phyloP scores from a whole-genome alignment of 2,113 vertebrate genomes.

The Motacilla alba region DNA sequence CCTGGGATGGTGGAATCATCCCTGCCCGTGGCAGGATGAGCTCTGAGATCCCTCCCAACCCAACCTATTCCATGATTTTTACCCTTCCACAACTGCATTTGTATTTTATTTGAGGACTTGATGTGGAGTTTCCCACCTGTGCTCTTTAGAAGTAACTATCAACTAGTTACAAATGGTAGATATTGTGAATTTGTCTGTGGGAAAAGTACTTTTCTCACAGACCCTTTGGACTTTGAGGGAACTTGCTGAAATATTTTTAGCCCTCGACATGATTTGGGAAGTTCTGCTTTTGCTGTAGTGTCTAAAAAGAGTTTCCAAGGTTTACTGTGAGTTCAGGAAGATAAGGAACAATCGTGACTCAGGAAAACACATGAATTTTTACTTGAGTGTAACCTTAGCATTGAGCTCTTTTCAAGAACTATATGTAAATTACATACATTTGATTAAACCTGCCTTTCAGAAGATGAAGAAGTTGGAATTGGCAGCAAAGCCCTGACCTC shows the following conservation, averaged over 20 bases:
- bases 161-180: background rate
- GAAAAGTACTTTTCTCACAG: background rate
- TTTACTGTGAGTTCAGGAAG: background rate
- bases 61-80: background rate
- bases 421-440: background rate
- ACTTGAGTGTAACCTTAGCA: background rate
- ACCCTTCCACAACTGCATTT: background rate
- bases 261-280: background rate
- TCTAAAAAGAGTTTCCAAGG: background rate
- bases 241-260: conserved; percentile 17
- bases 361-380: background rate
- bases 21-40: background rate
- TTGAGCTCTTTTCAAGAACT: background rate
- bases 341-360: background rate
- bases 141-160: background rate
- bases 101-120: background rate
- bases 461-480: background rate
- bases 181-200: background rate
- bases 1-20: background rate
- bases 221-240: background rate
- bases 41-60: background rate
- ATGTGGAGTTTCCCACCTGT: background rate
- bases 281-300: background rate
- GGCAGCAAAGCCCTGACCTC: background rate
- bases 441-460: background rate